Evolutionary conservation across 23 tunicate species (phyloP).

Genomic region (Aplidium turbinatum): DNA sequence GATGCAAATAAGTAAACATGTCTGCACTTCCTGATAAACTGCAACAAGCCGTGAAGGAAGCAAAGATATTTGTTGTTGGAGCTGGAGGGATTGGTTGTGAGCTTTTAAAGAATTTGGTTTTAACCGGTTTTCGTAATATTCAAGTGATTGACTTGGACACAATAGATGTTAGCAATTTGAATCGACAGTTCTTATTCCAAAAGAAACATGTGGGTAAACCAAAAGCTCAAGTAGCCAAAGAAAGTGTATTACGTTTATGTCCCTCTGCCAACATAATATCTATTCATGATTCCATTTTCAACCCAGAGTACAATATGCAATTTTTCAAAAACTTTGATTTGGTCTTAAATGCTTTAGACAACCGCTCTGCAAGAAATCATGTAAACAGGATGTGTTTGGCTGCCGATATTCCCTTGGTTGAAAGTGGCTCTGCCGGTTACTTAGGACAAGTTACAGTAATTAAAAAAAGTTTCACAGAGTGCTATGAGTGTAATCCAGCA

Average conservation of each 20-base stretch:
- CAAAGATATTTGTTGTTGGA: conserved; percentile 83
- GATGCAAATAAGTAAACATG: no score
- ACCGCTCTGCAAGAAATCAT: conserved; percentile 87
- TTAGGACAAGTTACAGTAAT: conserved; percentile 83
- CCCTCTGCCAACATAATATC: conserved; percentile 66
- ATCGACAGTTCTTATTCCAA: conserved; percentile 93
- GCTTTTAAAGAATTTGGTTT: conserved; percentile 76
- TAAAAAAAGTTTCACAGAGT: conserved; percentile 70
- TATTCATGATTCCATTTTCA: conserved; percentile 82
- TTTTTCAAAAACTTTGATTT: conserved; percentile 85
- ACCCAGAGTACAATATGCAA: conserved; percentile 82
- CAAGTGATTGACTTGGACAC: conserved; percentile 91
- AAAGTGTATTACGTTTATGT: conserved; percentile 56
- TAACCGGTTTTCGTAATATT: conserved; percentile 78
- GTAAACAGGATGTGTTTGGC: conserved; percentile 94
- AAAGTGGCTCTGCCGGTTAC: conserved; percentile 97
- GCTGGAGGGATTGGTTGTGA: conserved; percentile 98
- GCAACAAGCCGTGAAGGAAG: conserved; percentile 26
- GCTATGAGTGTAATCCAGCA: conserved; percentile 91
- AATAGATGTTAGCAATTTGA: conserved; percentile 90
- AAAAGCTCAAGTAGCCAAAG: conserved; percentile 83
- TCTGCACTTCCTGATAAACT: background rate
- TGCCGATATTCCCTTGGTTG: conserved; percentile 83
- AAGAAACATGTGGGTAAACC: conserved; percentile 90
- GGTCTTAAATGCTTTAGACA: conserved; percentile 89